phyloP scores from a whole-genome alignment of 2,113 vertebrate species.

The Onychostruthus taczanowskii region DNA sequence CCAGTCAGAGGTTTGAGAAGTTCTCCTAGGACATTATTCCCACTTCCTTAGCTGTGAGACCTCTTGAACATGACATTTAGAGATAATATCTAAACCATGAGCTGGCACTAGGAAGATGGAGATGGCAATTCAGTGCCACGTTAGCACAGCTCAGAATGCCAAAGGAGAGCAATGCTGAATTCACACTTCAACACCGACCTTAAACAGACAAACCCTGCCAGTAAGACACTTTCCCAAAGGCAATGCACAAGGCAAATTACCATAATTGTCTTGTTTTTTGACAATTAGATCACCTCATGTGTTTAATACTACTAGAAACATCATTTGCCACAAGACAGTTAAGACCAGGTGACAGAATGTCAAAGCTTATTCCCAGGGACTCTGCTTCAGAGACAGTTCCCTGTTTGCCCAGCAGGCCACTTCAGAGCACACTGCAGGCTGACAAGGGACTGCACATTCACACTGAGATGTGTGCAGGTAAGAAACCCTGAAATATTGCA shows the following conservation, averaged over 20 bases:
- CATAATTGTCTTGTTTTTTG: neutral
- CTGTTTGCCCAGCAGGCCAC: neutral
- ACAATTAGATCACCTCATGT: neutral
- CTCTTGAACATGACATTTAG: neutral
- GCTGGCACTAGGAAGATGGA: neutral
- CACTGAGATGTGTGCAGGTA: neutral
- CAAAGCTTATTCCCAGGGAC: neutral
- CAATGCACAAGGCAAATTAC: neutral
- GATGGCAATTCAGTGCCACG: neutral
- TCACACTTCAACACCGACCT: neutral
- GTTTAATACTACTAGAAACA: neutral
- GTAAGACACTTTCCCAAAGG: neutral
- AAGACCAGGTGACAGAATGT: neutral
- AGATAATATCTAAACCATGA: neutral
- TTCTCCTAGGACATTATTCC: neutral
- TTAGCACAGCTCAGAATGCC: neutral
- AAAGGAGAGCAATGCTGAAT: neutral
- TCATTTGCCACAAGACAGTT: neutral
- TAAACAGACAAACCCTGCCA: neutral
- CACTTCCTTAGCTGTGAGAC: neutral
- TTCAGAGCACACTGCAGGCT: neutral
- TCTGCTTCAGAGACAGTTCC: neutral
- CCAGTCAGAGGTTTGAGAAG: neutral
- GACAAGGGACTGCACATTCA: neutral
- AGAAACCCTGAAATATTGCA: neutral